A percentile compares a stretch with the other conserved stretches of the same genome.
These are phyloP conservation scores for Pristionchus fissidentatus DNA, from an alignment of 2,888 invertebrate genomes.

Conservation along the genomic window DNA sequence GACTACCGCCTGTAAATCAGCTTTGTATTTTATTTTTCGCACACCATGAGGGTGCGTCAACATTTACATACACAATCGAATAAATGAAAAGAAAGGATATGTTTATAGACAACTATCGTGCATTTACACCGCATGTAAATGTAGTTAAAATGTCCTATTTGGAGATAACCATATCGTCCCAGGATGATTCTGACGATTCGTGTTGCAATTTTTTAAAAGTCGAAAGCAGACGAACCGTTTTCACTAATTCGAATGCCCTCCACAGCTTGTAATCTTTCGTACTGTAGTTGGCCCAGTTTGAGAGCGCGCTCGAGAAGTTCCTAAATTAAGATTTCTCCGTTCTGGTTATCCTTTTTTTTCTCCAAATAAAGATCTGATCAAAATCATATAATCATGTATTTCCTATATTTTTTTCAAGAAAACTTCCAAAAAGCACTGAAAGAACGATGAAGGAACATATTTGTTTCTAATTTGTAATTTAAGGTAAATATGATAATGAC, in stretches of 20 bases:
- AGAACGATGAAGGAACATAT: no score
- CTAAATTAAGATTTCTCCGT: no score
- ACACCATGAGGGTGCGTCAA: no score
- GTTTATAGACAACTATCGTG: neutral
- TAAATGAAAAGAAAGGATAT: neutral
- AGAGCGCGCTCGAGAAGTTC: conserved; percentile 73
- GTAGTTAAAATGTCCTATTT: neutral
- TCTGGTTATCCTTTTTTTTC: no score
- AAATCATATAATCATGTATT: neutral
- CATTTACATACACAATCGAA: neutral
- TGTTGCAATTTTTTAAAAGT: no score
- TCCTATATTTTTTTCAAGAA: neutral
- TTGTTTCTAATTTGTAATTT: no score
- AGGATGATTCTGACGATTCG: no score
- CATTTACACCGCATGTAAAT: neutral
- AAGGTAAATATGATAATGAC: neutral
- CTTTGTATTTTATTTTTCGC: no score
- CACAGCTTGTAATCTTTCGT: conserved; percentile 64
- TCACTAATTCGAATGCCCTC: conserved; percentile 63
- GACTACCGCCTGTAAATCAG: neutral
- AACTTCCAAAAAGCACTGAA: neutral
- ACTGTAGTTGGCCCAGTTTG: conserved; percentile 70
- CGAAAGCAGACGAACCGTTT: neutral
- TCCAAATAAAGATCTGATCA: no score
- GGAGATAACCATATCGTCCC: no score